Conservation (phyloP, 2,113 vertebrate species). For the Microcebus jonahi region DNA sequence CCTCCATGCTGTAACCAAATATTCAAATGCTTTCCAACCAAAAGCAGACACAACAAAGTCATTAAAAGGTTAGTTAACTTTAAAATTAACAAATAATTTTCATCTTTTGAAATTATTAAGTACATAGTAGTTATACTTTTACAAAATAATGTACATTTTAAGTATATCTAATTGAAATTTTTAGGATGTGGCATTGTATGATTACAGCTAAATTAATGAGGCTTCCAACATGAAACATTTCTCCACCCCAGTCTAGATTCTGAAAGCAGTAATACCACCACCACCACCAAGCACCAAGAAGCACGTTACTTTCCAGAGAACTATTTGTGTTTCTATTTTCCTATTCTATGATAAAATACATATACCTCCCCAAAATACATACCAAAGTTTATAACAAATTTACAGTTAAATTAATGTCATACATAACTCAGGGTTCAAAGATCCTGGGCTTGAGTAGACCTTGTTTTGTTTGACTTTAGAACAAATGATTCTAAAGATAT, state of each 20-base stretch:
- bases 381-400: neutral
- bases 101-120: no score
- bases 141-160: no score
- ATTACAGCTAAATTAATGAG: no score
- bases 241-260: neutral
- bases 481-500: neutral
- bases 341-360: neutral
- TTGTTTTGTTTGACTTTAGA: neutral
- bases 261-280: neutral
- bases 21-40: no score
- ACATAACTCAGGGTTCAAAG: neutral
- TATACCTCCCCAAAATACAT: slow-evolving; percentile 4
- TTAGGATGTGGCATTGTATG: no score
- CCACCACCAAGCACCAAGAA: neutral
- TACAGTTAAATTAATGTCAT: neutral
- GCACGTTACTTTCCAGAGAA: neutral
- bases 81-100: no score
- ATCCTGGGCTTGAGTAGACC: neutral
- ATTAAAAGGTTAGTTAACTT: no score
- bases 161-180: no score
- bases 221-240: no score
- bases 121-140: no score
- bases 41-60: no score
- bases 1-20: no score
- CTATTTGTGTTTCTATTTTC: neutral